These are phyloP conservation scores for Clanis bilineata DNA, from an alignment of 2,888 invertebrate species.

Conservation along the genomic window DNA sequence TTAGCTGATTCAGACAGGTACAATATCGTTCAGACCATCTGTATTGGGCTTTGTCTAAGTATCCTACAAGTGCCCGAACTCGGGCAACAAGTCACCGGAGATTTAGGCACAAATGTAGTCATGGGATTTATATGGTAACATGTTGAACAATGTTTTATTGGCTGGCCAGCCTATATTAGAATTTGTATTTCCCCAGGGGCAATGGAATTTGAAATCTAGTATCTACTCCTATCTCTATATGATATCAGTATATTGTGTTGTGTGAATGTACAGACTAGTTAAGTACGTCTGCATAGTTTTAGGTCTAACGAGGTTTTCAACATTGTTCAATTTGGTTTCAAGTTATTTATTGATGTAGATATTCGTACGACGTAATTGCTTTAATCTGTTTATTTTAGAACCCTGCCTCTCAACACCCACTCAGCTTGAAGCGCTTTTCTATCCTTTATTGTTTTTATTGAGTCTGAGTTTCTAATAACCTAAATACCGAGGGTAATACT, in stretches of 20 bases:
- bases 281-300: conserved; percentile 28
- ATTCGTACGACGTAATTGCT: background rate
- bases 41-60: conserved; percentile 22
- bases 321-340: conserved; percentile 20
- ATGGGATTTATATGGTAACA: conserved; percentile 69
- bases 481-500: too few relatives aligned
- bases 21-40: background rate
- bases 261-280: conserved; percentile 23
- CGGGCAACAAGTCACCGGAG: conserved; percentile 55
- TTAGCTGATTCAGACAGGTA: background rate
- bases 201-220: conserved; percentile 57
- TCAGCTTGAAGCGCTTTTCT: too few relatives aligned
- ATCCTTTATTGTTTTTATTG: too few relatives aligned
- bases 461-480: too few relatives aligned
- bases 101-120: conserved; percentile 58
- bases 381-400: background rate
- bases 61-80: conserved; percentile 27
- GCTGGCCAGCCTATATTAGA: conserved; percentile 61
- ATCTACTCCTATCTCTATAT: too few relatives aligned
- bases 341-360: background rate
- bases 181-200: conserved; percentile 68
- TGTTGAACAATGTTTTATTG: conserved; percentile 71
- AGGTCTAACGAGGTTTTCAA: conserved; percentile 15
- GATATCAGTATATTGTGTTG: conserved; percentile 35
- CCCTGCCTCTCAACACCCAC: too few relatives aligned